Evolutionary conservation across 2,888 invertebrate species (phyloP), one percentile per base, ranked within the genome.

Genomic region (Lamellibrachia columna): DNA sequence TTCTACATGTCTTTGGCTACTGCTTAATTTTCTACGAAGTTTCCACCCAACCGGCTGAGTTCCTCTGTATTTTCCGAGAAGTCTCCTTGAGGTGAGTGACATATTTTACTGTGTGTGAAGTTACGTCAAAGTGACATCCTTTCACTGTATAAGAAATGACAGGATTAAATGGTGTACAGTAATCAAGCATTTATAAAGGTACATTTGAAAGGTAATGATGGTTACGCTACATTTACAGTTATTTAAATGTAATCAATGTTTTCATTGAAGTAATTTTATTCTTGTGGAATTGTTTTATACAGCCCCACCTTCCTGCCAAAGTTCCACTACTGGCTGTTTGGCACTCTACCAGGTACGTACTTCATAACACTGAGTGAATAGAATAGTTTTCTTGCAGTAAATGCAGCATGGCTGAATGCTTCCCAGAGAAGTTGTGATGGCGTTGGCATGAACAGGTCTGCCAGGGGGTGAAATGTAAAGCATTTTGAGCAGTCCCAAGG

Each of bases 11-110:
- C 6, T 94, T 97, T 93, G 97, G 97, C 2, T 97, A 97, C 95
- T 97, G 97, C 58, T 97, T 97, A 95, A 97, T 97, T 95, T 97
- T 97, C 95, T 97, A 97, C 95, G 97, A 97, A 94, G 97, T 97
- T 93, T 97, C 97, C 28, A 97, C 97, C 0, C 97, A 97, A 96
- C 97, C 97, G 1, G 96, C 97, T 0, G 96, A 97, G 93, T 97
- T 97, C 95, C 95, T 97, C 6, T 97, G 97, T 94, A 95, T 97
- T 91, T 97, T 97, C 94, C 96, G 97, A 91, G 97, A 97, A 94
- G 97, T 97, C 94, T 97, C 97, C 94, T 97, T 97, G 95, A 95
- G 97, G 97, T 97, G 40, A 40, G 40, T 40, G 40, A 40, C 40
- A 40, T 40, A 40, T 40, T 40, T 40, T 0, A 40, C 40, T 40